A percentile compares a stretch with the other conserved stretches of the same genome.
Conservation (phyloP, 2,113 vertebrate genomes). For the Gymnocephalus cernua region DNA sequence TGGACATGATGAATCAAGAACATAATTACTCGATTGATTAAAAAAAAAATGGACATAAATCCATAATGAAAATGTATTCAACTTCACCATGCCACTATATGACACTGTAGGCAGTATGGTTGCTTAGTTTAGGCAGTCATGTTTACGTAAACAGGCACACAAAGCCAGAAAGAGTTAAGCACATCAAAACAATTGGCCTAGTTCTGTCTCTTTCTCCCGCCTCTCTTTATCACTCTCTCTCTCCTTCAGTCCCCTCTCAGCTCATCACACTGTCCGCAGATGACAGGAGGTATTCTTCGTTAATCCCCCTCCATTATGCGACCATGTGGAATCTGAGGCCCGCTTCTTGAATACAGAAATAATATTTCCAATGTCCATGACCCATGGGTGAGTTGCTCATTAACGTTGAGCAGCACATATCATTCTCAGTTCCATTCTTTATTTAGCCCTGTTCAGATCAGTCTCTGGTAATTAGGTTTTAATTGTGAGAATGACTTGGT, state of each 20-base stretch:
- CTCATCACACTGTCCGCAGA: slow-evolving; percentile 69
- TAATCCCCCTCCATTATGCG: slow-evolving; percentile 78
- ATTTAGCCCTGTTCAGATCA: slow-evolving; percentile 56
- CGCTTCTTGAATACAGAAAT: slow-evolving; percentile 67
- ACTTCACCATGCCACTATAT: not conserved
- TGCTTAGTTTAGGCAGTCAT: not conserved
- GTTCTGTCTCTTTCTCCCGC: slow-evolving; percentile 75
- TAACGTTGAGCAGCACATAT: slow-evolving; percentile 65
- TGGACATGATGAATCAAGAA: not conserved
- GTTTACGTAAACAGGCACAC: slow-evolving; percentile 44
- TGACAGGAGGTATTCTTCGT: slow-evolving; percentile 81
- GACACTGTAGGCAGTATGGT: not conserved
- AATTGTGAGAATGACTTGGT: slow-evolving; percentile 47
- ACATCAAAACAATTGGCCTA: slow-evolving; percentile 79
- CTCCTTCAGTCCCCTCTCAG: slow-evolving; percentile 76
- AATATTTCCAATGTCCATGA: slow-evolving; percentile 74
- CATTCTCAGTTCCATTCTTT: slow-evolving; percentile 59
- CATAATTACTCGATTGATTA: not conserved
- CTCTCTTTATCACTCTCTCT: slow-evolving; percentile 61
- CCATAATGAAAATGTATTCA: not conserved
- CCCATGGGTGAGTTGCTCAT: slow-evolving; percentile 73
- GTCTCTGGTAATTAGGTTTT: slow-evolving; percentile 69
- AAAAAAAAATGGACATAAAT: not conserved
- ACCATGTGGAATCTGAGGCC: slow-evolving; percentile 63
- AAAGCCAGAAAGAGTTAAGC: slow-evolving; percentile 66